Evolutionary conservation across 2,797 vertebrate species (phyloP).

Genomic region (Muscicapa striata): DNA sequence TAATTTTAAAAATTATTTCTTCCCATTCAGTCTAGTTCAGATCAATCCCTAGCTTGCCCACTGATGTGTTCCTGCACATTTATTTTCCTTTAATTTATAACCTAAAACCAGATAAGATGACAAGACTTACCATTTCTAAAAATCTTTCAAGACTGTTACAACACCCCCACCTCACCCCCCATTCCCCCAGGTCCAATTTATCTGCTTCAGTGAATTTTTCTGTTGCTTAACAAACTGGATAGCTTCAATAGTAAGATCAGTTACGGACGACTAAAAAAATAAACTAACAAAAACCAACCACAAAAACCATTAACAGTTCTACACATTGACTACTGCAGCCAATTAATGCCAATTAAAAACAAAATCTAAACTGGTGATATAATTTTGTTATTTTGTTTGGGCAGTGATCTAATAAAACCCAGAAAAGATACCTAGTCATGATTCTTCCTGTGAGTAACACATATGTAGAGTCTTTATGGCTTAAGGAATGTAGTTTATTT

Average conservation of each 20-base stretch:
- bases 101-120: neutral
- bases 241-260: neutral
- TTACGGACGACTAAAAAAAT: neutral
- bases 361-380: neutral
- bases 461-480: neutral
- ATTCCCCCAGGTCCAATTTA: neutral
- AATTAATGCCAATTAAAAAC: neutral
- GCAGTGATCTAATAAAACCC: neutral
- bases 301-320: neutral
- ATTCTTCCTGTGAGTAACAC: neutral
- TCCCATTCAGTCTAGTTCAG: neutral
- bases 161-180: accelerated
- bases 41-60: neutral
- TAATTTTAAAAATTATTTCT: neutral
- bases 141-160: neutral
- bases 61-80: neutral
- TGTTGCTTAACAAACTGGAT: neutral
- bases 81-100: neutral
- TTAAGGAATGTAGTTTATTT: neutral
- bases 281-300: neutral
- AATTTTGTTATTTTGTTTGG: neutral
- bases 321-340: neutral
- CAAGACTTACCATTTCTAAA: neutral
- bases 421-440: neutral
- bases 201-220: neutral